Evolutionary conservation across 1,140 invertebrate genomes (phyloP).

Genomic region (Pseudoatta argentina): DNA sequence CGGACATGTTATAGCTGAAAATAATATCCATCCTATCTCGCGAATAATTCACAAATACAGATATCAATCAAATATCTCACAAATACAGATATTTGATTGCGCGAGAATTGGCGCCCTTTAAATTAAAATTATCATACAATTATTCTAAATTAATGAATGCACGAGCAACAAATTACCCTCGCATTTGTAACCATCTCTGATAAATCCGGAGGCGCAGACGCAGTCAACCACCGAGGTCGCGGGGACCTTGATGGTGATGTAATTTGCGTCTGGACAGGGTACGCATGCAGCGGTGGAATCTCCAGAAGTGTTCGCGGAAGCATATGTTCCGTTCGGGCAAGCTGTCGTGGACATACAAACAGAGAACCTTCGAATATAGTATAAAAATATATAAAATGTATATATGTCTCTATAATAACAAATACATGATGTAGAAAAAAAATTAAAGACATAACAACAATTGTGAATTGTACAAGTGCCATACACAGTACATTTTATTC

Average conservation of each 20-base stretch:
- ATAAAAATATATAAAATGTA: not conserved
- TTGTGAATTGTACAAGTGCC: not conserved
- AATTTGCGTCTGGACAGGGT: constrained; percentile 89
- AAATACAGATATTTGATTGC: not conserved
- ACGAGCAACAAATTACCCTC: constrained; percentile 82
- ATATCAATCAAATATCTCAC: too few species aligned
- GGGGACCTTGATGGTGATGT: constrained; percentile 86
- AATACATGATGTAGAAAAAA: not conserved
- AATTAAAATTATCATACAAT: constrained; percentile 3
- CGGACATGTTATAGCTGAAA: constrained; percentile 88
- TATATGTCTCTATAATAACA: not conserved
- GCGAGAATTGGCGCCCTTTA: not conserved
- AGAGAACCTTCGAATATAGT: constrained; percentile 24
- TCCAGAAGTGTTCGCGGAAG: constrained; percentile 83
- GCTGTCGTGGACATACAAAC: constrained; percentile 72
- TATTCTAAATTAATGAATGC: constrained; percentile 10
- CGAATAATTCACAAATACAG: too few species aligned
- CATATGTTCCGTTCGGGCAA: constrained; percentile 86
- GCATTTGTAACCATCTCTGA: constrained; percentile 85
- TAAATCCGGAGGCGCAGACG: constrained; percentile 88
- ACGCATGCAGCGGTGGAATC: constrained; percentile 87
- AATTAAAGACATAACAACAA: not conserved
- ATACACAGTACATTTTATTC: too few species aligned
- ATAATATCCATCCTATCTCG: constrained; percentile 3
- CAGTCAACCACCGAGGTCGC: constrained; percentile 87